Conservation (phyloP, 23 tunicate species). For the Aplidium turbinatum region DNA sequence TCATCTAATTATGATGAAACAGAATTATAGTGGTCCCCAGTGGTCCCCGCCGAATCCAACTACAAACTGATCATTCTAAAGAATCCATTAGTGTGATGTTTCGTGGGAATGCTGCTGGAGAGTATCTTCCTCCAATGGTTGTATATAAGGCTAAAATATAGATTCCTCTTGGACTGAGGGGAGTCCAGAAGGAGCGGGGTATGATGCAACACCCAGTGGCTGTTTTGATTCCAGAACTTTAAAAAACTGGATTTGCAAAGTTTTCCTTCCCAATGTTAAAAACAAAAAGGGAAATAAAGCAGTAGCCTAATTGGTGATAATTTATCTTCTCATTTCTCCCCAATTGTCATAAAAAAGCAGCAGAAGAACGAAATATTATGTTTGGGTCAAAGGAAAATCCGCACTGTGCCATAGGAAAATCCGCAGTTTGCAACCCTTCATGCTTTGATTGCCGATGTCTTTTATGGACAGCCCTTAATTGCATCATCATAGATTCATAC, state of each 20-base stretch:
- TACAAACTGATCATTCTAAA: conserved; percentile 16
- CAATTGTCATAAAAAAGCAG: neutral
- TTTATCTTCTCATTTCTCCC: conserved; percentile 31
- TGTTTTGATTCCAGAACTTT: conserved; percentile 25
- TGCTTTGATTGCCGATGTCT: no score
- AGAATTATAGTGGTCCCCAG: neutral
- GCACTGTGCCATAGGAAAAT: no score
- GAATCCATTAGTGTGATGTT: conserved; percentile 11
- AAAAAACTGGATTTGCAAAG: neutral
- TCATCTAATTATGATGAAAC: neutral
- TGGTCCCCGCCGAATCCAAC: conserved; percentile 1
- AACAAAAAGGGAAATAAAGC: conserved; percentile 2
- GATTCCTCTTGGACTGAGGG: neutral
- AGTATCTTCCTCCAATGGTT: conserved; percentile 31
- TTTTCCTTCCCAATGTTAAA: neutral
- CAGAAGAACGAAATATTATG: conserved; percentile 7
- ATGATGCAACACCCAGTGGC: conserved; percentile 8
- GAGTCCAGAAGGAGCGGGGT: neutral
- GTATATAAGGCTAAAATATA: conserved; percentile 11
- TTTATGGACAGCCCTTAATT: no score
- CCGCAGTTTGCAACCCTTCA: no score
- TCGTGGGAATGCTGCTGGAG: conserved; percentile 23
- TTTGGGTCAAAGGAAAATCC: conserved; percentile 13
- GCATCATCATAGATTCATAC: no score
- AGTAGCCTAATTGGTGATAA: conserved; percentile 8